Conservation (phyloP, 2,888 invertebrate genomes). For the Yponomeuta cagnagella region DNA sequence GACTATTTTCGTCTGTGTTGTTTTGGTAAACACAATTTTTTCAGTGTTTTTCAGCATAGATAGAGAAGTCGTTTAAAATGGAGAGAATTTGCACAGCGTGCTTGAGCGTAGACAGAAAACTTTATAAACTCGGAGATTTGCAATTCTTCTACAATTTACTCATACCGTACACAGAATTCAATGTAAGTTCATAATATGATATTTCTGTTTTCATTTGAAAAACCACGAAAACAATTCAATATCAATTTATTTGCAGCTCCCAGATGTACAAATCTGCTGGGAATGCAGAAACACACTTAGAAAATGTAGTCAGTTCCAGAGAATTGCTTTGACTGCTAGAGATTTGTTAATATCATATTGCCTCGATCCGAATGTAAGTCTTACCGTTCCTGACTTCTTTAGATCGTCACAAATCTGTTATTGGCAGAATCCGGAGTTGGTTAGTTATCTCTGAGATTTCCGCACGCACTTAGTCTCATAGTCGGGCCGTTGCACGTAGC, state of each 20-base stretch:
- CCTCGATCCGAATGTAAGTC: not conserved
- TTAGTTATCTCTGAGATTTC: not conserved
- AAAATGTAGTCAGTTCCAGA: conserved; percentile 3
- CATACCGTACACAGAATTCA: not conserved
- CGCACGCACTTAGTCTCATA: not conserved
- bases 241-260: conserved; percentile 5
- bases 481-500: not conserved
- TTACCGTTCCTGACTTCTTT: not conserved
- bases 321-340: not conserved
- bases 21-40: no score
- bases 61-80: not conserved
- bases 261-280: conserved; percentile 2
- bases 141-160: not conserved
- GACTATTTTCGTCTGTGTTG: no score
- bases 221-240: not conserved
- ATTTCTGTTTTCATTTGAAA: not conserved
- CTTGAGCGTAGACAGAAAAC: conserved; percentile 6
- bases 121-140: not conserved
- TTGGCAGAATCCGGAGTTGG: not conserved
- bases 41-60: no score
- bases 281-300: conserved; percentile 2
- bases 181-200: not conserved
- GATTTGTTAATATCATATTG: not conserved
- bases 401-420: not conserved
- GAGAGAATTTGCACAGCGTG: conserved; percentile 5